Base-by-base conservation (phyloP, 2,888 invertebrate species). In the Hedychridium roseum region DNA sequence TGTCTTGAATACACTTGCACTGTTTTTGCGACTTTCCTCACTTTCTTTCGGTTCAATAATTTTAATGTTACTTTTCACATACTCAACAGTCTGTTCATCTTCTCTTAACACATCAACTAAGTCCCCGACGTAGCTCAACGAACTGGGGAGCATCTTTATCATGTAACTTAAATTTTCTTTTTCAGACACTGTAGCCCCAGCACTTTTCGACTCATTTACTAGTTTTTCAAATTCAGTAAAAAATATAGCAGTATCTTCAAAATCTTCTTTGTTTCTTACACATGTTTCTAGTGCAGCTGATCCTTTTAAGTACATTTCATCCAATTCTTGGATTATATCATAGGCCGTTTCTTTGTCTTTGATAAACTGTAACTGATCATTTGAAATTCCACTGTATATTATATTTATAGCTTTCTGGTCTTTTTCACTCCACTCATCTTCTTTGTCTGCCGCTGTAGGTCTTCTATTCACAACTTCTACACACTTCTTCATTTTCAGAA, bases 211-310 rank as follows among this genome's bases (percentile, higher is more conserved):
- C 28, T 60, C 50, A 23, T 48, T 52, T 1, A 51, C 23, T 23
- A 36, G 2, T 36, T 54, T 58, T 50, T 58, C 55, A 45, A 60
- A 57, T 26, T 57, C 51, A 14, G 11, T 28, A 28, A 50, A 46
- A 18, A 43, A 54, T 28, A 16, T 12, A 26, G 38, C 45, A 2
- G 38, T 21, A 3, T 53, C 27, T 9, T 26, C 28, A 38, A 28
- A 52, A 36, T 40, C 6, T 5, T 16, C 16, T 12, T 31, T 31
- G 11, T 7, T 31, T 31, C 31, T 31, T 12, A 7, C 31, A 7
- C 4, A 31, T 11, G n/a, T 40, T 16, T 27, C 49, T 20, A 61
- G 16, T 12, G 55, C 45, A n/a, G 54, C 54, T 15, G 46, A 54
- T 39, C 58, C 28, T 26, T 31, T 50, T 18, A 44, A 23, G 43